Evolutionary conservation across 2,113 vertebrate genomes (phyloP).

Genomic region (Prionailurus viverrinus): DNA sequence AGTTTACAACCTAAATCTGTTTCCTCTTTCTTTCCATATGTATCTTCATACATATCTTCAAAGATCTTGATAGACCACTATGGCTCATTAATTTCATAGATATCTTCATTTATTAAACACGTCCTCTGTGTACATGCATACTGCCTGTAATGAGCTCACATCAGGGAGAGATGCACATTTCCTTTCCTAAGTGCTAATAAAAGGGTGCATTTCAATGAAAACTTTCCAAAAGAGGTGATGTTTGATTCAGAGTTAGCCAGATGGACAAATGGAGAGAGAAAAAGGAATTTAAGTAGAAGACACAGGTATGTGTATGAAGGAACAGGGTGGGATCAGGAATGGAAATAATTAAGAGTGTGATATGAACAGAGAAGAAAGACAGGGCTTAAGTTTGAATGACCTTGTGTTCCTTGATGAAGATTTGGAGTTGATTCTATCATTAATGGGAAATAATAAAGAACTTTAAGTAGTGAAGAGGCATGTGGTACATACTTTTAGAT

Average conservation of each 20-base stretch:
- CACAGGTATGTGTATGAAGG: not conserved
- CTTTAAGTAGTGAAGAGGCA: not conserved
- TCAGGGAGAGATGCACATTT: not conserved
- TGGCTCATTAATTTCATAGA: not conserved
- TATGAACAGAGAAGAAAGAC: not conserved
- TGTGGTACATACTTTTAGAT: not conserved
- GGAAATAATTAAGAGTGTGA: not conserved
- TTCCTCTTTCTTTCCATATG: not conserved
- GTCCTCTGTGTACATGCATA: rapidly evolving
- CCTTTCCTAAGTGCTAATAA: not conserved
- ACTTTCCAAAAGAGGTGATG: not conserved
- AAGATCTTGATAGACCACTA: not conserved
- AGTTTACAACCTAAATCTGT: not conserved
- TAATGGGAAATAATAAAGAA: not conserved
- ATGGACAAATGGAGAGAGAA: not conserved
- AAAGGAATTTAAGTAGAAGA: not conserved
- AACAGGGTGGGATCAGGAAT: not conserved
- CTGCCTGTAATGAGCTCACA: not conserved
- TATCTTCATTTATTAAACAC: not conserved
- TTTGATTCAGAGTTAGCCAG: not conserved
- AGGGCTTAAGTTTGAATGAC: not conserved
- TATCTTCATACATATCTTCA: not conserved
- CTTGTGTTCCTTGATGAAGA: not conserved
- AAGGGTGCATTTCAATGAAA: not conserved
- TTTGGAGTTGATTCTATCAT: not conserved